phyloP scores from a whole-genome alignment of 1,140 invertebrate genomes.

The Manduca sexta region DNA sequence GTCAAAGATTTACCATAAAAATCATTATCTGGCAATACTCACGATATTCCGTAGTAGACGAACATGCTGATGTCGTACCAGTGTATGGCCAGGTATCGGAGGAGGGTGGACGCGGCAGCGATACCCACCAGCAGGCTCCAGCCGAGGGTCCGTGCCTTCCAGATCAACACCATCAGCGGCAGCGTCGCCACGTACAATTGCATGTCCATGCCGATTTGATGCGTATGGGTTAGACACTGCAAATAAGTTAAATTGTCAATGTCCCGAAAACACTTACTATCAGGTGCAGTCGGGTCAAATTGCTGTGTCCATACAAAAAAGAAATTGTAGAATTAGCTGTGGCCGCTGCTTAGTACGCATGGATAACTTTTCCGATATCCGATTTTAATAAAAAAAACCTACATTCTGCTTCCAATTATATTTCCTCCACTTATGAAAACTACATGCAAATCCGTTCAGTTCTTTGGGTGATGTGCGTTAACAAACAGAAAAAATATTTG shows the following conservation, averaged over 20 bases:
- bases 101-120: constrained; percentile 76
- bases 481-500: no score
- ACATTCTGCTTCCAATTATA: no score
- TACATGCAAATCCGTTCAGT: no score
- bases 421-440: no score
- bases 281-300: no score
- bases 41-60: constrained; percentile 83
- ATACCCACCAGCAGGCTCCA: constrained; percentile 64
- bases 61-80: constrained; percentile 79
- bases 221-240: constrained; percentile 80
- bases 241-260: constrained; percentile 37
- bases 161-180: constrained; percentile 79
- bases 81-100: constrained; percentile 79
- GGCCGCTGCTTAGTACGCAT: no score
- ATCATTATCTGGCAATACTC: constrained; percentile 69
- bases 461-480: no score
- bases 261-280: no score
- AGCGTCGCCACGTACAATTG: constrained; percentile 83
- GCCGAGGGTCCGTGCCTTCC: constrained; percentile 77
- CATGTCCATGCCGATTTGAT: constrained; percentile 86
- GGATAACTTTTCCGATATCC: no score
- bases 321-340: no score
- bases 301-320: no score
- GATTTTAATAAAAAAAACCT: no score
- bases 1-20: neutral